Evolutionary conservation across 2,113 vertebrate species (phyloP).

Genomic region (Petrocephalus zakoni): DNA sequence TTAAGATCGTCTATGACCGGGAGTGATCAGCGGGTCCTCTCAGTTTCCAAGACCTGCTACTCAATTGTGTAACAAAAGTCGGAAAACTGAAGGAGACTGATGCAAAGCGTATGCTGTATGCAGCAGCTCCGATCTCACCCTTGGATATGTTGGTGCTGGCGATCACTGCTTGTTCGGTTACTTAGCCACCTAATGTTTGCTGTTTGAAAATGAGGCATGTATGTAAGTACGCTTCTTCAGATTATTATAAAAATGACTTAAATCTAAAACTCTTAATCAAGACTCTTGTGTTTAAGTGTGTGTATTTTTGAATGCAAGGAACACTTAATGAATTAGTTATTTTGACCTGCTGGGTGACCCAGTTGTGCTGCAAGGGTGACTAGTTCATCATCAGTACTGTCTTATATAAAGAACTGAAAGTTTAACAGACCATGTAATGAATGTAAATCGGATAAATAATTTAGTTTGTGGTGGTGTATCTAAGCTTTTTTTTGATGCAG

Average conservation of each 20-base stretch:
- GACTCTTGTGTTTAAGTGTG: not conserved
- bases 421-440: not conserved
- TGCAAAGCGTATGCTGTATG: not conserved
- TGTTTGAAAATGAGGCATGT: not conserved
- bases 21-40: slow-evolving; percentile 36
- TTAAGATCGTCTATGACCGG: slow-evolving; percentile 55
- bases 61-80: not conserved
- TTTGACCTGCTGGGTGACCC: not conserved
- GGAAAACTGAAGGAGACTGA: not conserved
- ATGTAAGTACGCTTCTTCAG: not conserved
- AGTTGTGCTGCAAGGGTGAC: not conserved
- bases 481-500: not conserved
- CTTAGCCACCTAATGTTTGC: not conserved
- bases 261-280: not conserved
- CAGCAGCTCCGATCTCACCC: not conserved
- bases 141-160: not conserved
- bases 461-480: not conserved
- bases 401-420: not conserved
- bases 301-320: not conserved
- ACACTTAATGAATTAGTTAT: not conserved
- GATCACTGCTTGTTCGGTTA: not conserved
- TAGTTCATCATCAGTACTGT: not conserved
- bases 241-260: not conserved
- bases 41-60: not conserved
- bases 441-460: not conserved